Conservation (phyloP, 2,113 vertebrate species). For the Eurystomus gularis region DNA sequence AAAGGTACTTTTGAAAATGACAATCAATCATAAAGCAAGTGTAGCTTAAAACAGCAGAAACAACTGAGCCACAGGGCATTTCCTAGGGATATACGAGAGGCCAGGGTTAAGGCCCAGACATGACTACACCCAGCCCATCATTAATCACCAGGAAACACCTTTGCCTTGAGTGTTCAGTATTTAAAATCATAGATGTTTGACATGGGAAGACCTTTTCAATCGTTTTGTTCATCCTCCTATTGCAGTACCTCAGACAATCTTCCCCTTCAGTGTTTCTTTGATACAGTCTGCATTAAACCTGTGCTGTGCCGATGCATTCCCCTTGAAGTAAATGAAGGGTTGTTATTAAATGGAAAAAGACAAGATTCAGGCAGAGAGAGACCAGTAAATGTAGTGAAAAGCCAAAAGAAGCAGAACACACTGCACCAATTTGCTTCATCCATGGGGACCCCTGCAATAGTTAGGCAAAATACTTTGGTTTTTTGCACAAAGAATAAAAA, state of each 20-base stretch:
- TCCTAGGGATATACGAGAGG: slow-evolving; percentile 62
- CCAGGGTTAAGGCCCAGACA: slow-evolving; percentile 67
- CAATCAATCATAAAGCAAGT: slow-evolving; percentile 49
- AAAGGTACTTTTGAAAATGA: slow-evolving; percentile 24
- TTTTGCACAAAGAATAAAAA: background rate
- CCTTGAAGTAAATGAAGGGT: background rate
- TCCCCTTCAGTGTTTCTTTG: background rate
- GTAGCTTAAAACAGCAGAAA: slow-evolving; percentile 53
- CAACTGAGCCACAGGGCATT: slow-evolving; percentile 58
- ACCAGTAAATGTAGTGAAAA: background rate
- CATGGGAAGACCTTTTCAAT: slow-evolving; percentile 29
- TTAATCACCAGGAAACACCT: slow-evolving; percentile 73
- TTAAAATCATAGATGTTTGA: slow-evolving; percentile 47
- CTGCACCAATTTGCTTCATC: background rate
- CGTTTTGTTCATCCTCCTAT: background rate
- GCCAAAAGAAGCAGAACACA: background rate
- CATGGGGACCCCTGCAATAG: background rate
- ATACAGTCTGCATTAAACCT: background rate
- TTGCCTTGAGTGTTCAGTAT: slow-evolving; percentile 46
- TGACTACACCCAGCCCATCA: slow-evolving; percentile 63
- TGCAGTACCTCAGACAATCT: background rate
- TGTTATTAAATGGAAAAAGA: background rate
- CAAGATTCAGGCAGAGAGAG: background rate
- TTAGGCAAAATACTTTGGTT: background rate
- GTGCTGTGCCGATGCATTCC: background rate